These are phyloP conservation scores for Cinara cedri DNA, from an alignment of 2,888 invertebrate genomes.

Conservation along the genomic window DNA sequence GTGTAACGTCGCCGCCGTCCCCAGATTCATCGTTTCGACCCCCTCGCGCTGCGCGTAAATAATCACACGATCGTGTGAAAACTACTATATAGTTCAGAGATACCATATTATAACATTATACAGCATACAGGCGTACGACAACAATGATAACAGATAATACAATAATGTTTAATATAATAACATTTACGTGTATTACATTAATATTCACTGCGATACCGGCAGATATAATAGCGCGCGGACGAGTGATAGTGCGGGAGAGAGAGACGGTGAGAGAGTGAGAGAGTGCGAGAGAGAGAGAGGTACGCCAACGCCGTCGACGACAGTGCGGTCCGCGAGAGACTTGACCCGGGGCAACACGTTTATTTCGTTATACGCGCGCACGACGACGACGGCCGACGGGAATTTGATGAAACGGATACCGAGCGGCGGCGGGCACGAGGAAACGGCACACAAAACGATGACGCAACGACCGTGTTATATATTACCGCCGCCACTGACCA, in stretches of 20 bases:
- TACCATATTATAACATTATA: too few species aligned
- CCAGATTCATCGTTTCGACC: conserved; percentile 16
- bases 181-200: too few species aligned
- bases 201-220: too few species aligned
- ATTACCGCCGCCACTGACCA: conserved; percentile 27
- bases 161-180: too few species aligned
- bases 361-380: conserved; percentile 5
- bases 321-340: not conserved
- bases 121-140: too few species aligned
- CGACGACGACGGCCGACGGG: conserved; percentile 9
- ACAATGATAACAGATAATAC: not conserved
- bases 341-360: conserved; percentile 51
- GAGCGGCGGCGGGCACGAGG: conserved; percentile 24
- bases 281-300: conserved; percentile 10
- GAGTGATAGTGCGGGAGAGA: not conserved
- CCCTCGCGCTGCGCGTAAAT: not conserved
- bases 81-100: too few species aligned
- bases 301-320: conserved; percentile 30
- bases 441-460: conserved; percentile 12
- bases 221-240: not conserved
- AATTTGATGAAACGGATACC: conserved; percentile 36
- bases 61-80: not conserved
- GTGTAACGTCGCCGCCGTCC: not conserved
- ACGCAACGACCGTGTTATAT: conserved; percentile 36
- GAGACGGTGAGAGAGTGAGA: conserved; percentile 6